These are phyloP conservation scores for Apamea monoglypha DNA, from an alignment of 2,888 invertebrate genomes.

Conservation along the genomic window DNA sequence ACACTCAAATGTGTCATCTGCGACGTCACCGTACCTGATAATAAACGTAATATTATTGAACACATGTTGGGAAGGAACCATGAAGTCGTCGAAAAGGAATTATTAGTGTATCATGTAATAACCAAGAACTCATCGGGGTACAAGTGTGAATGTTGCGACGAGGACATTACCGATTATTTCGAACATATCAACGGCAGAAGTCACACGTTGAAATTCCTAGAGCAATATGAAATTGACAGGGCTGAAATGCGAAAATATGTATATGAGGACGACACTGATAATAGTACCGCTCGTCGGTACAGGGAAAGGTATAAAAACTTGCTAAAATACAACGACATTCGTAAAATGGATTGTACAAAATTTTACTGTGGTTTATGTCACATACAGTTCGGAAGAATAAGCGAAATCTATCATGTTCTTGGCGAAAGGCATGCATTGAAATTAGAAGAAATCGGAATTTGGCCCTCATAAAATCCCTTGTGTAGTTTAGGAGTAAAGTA, in stretches of 20 bases:
- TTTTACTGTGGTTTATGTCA: neutral
- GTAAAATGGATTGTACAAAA: neutral
- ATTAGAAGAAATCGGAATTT: neutral
- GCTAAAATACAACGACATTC: neutral
- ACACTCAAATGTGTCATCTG: conserved; percentile 1
- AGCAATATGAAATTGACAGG: neutral
- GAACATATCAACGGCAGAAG: conserved; percentile 1
- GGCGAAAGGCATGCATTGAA: neutral
- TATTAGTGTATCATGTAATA: neutral
- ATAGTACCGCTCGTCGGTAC: neutral
- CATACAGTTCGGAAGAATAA: neutral
- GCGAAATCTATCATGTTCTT: conserved; percentile 21
- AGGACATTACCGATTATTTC: neutral
- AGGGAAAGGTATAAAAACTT: neutral
- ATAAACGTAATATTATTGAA: conserved; percentile 1
- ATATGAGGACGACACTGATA: neutral
- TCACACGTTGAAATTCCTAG: neutral
- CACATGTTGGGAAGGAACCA: conserved; percentile 24
- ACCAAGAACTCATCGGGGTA: neutral
- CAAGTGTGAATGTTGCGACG: neutral
- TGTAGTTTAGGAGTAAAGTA: neutral
- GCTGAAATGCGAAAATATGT: conserved; percentile 13
- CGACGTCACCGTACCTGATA: neutral
- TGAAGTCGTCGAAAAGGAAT: neutral
- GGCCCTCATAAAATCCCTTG: neutral